Conservation (phyloP, 1,140 invertebrate species). For the Trichoplusia ni region DNA sequence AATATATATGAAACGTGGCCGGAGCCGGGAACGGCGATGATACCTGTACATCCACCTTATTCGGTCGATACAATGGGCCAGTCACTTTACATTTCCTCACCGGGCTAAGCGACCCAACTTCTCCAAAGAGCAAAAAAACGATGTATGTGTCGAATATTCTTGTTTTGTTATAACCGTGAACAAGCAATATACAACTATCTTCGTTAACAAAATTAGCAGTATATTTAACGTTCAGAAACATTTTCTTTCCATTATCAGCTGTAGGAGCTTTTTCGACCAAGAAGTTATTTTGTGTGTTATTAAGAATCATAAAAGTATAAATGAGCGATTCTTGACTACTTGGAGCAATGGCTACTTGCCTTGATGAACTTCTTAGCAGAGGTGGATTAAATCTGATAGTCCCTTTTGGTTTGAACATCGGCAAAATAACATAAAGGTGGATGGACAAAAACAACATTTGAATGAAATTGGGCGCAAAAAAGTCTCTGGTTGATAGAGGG, state of each 20-base stretch:
- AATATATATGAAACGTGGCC: slow-evolving; percentile 47
- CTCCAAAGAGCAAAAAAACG: slow-evolving; percentile 58
- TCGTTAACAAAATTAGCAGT: slow-evolving; percentile 64
- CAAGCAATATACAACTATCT: slow-evolving; percentile 60
- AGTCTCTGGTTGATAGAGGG: slow-evolving; percentile 65
- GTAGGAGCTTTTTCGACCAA: slow-evolving; percentile 59
- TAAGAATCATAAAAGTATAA: slow-evolving; percentile 59
- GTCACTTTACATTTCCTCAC: slow-evolving; percentile 65
- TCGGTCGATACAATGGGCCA: slow-evolving; percentile 66
- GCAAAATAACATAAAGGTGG: slow-evolving; percentile 66
- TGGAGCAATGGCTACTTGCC: slow-evolving; percentile 58
- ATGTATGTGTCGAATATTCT: slow-evolving; percentile 74
- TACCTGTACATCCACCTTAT: slow-evolving; percentile 63
- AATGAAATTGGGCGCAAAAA: slow-evolving; percentile 67
- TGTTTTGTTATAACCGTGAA: slow-evolving; percentile 73
- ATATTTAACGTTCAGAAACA: slow-evolving; percentile 64
- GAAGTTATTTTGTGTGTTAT: slow-evolving; percentile 63
- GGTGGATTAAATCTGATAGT: slow-evolving; percentile 66
- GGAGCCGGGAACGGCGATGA: slow-evolving; percentile 57
- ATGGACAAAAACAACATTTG: slow-evolving; percentile 75
- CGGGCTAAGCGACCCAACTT: slow-evolving; percentile 53
- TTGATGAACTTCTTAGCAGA: slow-evolving; percentile 62
- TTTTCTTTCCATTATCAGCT: slow-evolving; percentile 63
- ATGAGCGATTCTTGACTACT: slow-evolving; percentile 64
- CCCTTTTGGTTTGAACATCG: slow-evolving; percentile 69